phyloP scores from a whole-genome alignment of 2,113 vertebrate species.

The Bathybates hornii region DNA sequence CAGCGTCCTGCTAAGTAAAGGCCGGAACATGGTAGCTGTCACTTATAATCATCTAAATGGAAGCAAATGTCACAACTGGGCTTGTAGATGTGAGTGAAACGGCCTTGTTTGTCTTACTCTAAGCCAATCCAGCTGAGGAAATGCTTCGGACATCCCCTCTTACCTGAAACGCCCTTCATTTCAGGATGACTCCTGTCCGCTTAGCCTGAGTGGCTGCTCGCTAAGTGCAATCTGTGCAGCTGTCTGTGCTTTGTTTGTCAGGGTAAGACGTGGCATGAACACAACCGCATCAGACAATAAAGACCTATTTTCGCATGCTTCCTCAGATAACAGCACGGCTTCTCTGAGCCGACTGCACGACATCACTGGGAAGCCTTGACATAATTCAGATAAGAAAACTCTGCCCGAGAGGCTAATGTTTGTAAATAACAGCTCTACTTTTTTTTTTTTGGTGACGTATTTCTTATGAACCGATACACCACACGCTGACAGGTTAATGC shows the following conservation, averaged over 20 bases:
- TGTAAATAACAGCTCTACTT: conserved; percentile 37
- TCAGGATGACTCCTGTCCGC: conserved; percentile 14
- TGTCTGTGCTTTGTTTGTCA: conserved; percentile 45
- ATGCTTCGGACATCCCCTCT: conserved; percentile 23
- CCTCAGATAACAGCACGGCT: conserved; percentile 28
- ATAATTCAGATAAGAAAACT: conserved; percentile 47
- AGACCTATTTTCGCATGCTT: conserved; percentile 28
- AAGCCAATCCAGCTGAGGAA: conserved; percentile 17
- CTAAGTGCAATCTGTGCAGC: conserved; percentile 54
- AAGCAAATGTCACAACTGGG: conserved; percentile 53
- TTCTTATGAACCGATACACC: neutral
- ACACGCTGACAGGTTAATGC: conserved; percentile 33
- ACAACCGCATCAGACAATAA: conserved; percentile 36
- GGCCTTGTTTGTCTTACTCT: conserved; percentile 35
- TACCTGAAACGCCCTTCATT: conserved; percentile 53
- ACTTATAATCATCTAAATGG: conserved; percentile 60
- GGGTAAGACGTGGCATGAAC: conserved; percentile 8
- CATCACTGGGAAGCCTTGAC: conserved; percentile 27
- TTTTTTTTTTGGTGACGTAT: neutral
- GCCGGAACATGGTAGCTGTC: conserved; percentile 60
- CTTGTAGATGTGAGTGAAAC: conserved; percentile 22
- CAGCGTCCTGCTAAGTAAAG: conserved; percentile 40
- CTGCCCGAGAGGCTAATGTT: conserved; percentile 29
- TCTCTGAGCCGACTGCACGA: conserved; percentile 2
- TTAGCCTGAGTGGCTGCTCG: conserved; percentile 34